Evolutionary conservation across 2,797 vertebrate genomes (phyloP), one percentile per base, ranked within the genome.

Genomic region (Enteromius fasciolatus): DNA sequence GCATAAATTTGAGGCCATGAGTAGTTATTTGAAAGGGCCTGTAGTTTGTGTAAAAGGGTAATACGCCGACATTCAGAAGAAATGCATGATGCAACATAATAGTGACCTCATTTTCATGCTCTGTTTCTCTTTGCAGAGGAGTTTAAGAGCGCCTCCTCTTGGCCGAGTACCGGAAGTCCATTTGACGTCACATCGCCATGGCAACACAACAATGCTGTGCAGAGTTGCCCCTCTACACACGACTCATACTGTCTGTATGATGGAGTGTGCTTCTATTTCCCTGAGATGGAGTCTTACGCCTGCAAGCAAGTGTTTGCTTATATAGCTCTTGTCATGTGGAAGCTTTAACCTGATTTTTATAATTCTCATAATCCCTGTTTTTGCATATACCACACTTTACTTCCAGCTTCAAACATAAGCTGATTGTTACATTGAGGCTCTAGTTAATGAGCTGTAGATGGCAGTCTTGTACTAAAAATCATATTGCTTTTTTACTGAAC

Each of bases 221-320:
- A 90, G 11, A 93, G 87, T 15, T 99, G 97, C 15, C 97, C 97
- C 2, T 77, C 92, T 2, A 92, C 93, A 0, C 93, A 97, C 0
- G 93, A 96, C 0, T 94, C 95, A 0, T 98, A 95, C 92, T 99
- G 98, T 87, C 93, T 98, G 46, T 94, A 97, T 18, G 92, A 94
- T 0, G 97, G 97, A 0, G 86, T 94, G 68, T 99, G 97, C 88
- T 93, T 96, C 89, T 97, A 98, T 78, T 91, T 97, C 31, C 93
- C 95, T 33, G 90, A 95, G 8, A 90, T 98, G 68, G 90, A 95
- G 84, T 93, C 93, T 48, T 97, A 96, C 0, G 96, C 94, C 14
- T 99, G 98, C 97, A 97, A 96, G 97, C 97, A 95, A 96, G 95
- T 94, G 76, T 72, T 44, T 52, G 59, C 18, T 25, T 33, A 4